Evolutionary conservation across 2,888 invertebrate species (phyloP).

Genomic region (Ametastegia equiseti): DNA sequence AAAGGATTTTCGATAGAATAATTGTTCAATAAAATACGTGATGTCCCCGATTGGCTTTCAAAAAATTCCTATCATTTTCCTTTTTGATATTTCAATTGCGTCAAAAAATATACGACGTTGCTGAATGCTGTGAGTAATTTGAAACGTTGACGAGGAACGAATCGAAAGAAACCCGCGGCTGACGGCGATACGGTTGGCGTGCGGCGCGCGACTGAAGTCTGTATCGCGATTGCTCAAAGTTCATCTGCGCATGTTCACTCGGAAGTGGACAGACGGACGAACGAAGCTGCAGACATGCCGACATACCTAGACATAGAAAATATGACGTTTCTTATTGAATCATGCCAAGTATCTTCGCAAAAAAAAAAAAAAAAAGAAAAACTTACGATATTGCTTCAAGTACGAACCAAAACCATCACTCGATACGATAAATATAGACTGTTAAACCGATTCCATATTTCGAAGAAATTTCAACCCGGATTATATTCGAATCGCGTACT

Average conservation of each 20-base stretch:
- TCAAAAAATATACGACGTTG: background rate
- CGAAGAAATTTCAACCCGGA: background rate
- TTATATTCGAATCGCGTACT: background rate
- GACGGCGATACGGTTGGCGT: constrained; percentile 33
- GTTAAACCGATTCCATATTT: background rate
- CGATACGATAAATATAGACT: background rate
- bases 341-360: background rate
- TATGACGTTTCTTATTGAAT: background rate
- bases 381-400: background rate
- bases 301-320: background rate
- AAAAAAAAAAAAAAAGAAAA: background rate
- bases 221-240: constrained; percentile 31
- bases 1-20: background rate
- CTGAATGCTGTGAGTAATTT: background rate
- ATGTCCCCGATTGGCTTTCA: background rate
- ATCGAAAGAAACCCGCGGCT: constrained; percentile 32
- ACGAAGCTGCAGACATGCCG: constrained; percentile 9
- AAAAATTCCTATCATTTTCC: no score
- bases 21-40: background rate
- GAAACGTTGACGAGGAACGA: background rate
- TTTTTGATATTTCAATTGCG: background rate
- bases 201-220: constrained; percentile 46
- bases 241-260: constrained; percentile 44
- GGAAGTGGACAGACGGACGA: constrained; percentile 37
- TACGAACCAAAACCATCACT: background rate